Percentiles rank a stretch among this genome's conserved stretches.
phyloP scores from a whole-genome alignment of 2,113 vertebrate species.

The Holacanthus passer region DNA sequence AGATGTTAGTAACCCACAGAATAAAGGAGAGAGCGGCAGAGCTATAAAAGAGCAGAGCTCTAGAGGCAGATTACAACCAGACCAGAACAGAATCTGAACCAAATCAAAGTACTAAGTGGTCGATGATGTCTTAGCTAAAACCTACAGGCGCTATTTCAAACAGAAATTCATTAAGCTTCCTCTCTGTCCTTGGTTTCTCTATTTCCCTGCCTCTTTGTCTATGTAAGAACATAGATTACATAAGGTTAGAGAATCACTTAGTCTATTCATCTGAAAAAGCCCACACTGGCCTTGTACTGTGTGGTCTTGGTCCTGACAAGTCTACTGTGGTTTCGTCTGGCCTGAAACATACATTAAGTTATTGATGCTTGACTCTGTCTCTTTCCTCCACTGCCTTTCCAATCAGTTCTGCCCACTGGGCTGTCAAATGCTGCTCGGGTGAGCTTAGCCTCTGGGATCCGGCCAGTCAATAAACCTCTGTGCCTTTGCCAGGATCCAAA shows the following conservation, averaged over 20 bases:
- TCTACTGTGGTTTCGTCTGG: slow-evolving; percentile 55
- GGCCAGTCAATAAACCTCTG: slow-evolving; percentile 73
- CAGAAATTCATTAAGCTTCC: slow-evolving; percentile 18
- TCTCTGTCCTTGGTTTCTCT: slow-evolving; percentile 1
- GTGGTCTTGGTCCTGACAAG: slow-evolving; percentile 41
- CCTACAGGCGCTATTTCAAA: slow-evolving; percentile 30
- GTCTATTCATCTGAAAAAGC: slow-evolving; percentile 44
- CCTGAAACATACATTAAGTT: slow-evolving; percentile 65
- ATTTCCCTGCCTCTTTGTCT: background rate
- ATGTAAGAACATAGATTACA: slow-evolving; percentile 26
- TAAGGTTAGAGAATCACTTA: slow-evolving; percentile 26
- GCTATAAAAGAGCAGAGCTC: slow-evolving; percentile 47
- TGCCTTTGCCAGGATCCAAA: slow-evolving; percentile 70
- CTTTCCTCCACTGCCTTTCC: slow-evolving; percentile 69
- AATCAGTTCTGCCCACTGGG: slow-evolving; percentile 75
- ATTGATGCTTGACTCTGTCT: slow-evolving; percentile 66
- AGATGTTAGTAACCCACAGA: slow-evolving; percentile 72
- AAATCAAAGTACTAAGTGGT: slow-evolving; percentile 55
- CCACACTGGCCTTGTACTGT: slow-evolving; percentile 24
- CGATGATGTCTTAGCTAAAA: slow-evolving; percentile 28
- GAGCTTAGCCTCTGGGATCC: slow-evolving; percentile 70
- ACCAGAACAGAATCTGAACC: slow-evolving; percentile 46
- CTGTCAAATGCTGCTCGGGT: slow-evolving; percentile 69
- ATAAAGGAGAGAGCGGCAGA: slow-evolving; percentile 59
- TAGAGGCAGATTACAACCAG: slow-evolving; percentile 56